phyloP scores from a whole-genome alignment of 92 coral and sea anemone genomes.

The Parazoanthus swiftii region DNA sequence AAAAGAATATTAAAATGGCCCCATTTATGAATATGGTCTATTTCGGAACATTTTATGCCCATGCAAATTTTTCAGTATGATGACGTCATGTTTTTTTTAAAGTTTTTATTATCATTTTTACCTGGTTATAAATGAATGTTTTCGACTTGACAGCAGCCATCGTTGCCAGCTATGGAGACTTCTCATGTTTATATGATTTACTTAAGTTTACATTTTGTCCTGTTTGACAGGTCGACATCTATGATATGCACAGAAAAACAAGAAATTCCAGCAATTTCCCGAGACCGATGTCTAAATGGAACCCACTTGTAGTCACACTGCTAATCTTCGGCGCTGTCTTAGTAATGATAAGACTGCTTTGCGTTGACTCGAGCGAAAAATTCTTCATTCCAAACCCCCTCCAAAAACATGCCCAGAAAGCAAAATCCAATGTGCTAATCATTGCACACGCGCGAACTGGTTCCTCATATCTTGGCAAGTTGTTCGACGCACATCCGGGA shows the following conservation, averaged over 20 bases:
- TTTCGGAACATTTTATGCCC: too few relatives aligned
- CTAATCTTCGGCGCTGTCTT: neutral
- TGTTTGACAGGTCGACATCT: neutral
- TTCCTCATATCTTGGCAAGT: conserved; percentile 86
- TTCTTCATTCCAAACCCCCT: conserved; percentile 6
- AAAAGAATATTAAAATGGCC: too few relatives aligned
- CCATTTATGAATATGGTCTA: too few relatives aligned
- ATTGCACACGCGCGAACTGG: conserved; percentile 88
- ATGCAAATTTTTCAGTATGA: too few relatives aligned
- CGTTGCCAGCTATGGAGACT: too few relatives aligned
- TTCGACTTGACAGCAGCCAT: too few relatives aligned
- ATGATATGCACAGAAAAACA: neutral
- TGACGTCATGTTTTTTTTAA: too few relatives aligned
- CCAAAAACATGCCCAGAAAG: neutral
- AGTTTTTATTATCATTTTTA: too few relatives aligned
- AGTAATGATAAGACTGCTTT: neutral
- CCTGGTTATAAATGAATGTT: too few relatives aligned
- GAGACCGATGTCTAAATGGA: neutral
- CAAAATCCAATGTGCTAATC: conserved; percentile 60
- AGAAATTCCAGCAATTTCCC: neutral
- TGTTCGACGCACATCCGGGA: conserved; percentile 77
- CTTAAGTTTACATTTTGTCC: neutral
- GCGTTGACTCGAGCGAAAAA: neutral
- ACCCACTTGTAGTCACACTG: neutral
- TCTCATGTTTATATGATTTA: too few relatives aligned